Conservation (phyloP, 2,113 vertebrate genomes). For the Diadophis punctatus region DNA sequence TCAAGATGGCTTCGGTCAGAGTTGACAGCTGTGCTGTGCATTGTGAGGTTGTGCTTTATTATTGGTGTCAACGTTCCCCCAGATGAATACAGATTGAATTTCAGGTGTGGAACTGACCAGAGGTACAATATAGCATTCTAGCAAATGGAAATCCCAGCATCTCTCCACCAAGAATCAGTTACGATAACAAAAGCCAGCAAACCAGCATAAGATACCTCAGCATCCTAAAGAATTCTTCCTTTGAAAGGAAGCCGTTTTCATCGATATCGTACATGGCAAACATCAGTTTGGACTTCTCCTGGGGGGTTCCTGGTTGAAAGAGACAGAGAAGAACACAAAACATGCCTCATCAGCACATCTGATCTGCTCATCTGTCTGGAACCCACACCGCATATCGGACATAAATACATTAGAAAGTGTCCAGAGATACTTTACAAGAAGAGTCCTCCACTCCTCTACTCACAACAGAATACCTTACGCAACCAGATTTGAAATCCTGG, state of each 20-base stretch:
- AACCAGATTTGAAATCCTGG: too few species aligned
- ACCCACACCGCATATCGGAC: too few species aligned
- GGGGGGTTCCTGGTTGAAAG: conserved; percentile 76
- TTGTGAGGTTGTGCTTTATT: background rate
- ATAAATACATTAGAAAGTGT: too few species aligned
- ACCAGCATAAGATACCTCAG: conserved; percentile 75
- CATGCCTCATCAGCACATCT: too few species aligned
- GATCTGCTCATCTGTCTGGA: too few species aligned
- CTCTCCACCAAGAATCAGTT: background rate
- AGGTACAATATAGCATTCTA: background rate
- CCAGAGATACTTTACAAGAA: too few species aligned
- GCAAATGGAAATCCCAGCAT: background rate
- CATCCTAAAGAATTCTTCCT: conserved; percentile 87
- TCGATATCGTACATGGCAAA: conserved; percentile 91
- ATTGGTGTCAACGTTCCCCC: background rate
- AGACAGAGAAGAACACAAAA: background rate
- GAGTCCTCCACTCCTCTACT: too few species aligned
- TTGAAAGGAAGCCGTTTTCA: conserved; percentile 84
- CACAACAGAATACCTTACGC: too few species aligned
- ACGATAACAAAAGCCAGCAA: background rate
- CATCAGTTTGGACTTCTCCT: conserved; percentile 90
- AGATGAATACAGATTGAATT: background rate
- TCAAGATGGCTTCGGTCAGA: too few species aligned
- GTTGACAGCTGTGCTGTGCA: background rate
- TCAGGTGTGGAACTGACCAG: background rate